Conservation (phyloP, 2,888 invertebrate species). For the Chydorus sphaericus region DNA sequence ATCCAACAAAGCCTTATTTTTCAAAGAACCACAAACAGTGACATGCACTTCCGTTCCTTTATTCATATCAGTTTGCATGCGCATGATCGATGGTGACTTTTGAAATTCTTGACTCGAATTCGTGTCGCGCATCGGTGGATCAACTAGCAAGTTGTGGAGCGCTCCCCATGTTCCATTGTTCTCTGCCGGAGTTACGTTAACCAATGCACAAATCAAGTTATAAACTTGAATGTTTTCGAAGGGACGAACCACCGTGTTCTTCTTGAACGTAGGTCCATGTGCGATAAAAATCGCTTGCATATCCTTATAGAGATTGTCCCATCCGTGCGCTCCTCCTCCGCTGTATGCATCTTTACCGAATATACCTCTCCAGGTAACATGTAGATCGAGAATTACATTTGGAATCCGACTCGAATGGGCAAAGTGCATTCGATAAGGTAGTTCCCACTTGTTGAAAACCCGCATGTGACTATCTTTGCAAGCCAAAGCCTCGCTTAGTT, state of each 20-base stretch:
- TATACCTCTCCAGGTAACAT: constrained; percentile 4
- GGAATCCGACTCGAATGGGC: constrained; percentile 2
- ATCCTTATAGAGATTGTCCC: constrained; percentile 11
- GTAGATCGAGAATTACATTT: constrained; percentile 5
- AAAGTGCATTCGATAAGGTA: constrained; percentile 9
- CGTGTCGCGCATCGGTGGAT: constrained; percentile 17
- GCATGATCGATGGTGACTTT: not conserved
- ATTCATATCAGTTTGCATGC: not conserved
- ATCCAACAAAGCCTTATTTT: too few relatives aligned
- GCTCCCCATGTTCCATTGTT: constrained; percentile 33
- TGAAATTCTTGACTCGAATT: not conserved
- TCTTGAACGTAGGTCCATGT: constrained; percentile 29
- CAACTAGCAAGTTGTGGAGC: constrained; percentile 25
- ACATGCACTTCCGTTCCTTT: not conserved
- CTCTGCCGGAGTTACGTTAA: constrained; percentile 26
- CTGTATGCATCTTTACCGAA: not conserved
- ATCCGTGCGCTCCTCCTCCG: constrained; percentile 5
- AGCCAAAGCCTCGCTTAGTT: constrained; percentile 1
- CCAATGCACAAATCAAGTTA: constrained; percentile 29
- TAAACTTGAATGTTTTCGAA: constrained; percentile 34
- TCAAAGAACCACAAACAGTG: not conserved
- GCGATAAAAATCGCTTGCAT: constrained; percentile 25
- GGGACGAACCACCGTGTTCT: constrained; percentile 23
- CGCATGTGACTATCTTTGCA: constrained; percentile 12
- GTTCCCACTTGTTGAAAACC: constrained; percentile 7